Evolutionary conservation across 2,113 vertebrate genomes (phyloP).

Genomic region (Antechinus stuartii): DNA sequence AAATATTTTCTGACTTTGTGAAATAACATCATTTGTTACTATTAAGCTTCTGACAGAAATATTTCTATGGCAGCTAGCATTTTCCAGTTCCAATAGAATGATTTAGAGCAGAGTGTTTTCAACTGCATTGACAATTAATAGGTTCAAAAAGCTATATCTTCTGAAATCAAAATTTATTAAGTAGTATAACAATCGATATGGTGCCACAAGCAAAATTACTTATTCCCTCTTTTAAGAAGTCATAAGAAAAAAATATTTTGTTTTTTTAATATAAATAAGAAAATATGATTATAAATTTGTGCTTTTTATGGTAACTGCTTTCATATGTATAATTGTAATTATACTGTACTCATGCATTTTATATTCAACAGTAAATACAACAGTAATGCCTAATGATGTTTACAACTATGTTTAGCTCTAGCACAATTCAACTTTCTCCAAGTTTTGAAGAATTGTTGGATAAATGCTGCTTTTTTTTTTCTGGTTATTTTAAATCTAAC

Average conservation of each 20-base stretch:
- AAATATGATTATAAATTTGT: background rate
- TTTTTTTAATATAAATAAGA: background rate
- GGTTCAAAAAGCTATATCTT: conserved; percentile 59
- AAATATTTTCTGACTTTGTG: conserved; percentile 44
- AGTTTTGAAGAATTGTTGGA: background rate
- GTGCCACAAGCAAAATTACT: background rate
- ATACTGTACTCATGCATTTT: background rate
- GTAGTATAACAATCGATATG: conserved; percentile 19
- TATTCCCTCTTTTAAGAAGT: background rate
- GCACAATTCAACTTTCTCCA: background rate
- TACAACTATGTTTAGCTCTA: background rate
- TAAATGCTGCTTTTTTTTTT: background rate
- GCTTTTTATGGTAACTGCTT: background rate
- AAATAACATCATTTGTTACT: conserved; percentile 61
- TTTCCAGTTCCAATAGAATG: conserved; percentile 56
- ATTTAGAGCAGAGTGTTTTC: conserved; percentile 57
- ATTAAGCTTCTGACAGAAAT: conserved; percentile 63
- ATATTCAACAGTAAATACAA: background rate
- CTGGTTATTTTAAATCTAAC: background rate
- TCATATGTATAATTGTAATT: background rate
- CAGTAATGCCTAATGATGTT: background rate
- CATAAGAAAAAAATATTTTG: background rate
- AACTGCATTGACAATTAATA: conserved; percentile 65
- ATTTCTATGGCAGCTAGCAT: conserved; percentile 65
- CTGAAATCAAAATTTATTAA: conserved; percentile 64